Evolutionary conservation across 2,797 vertebrate genomes (phyloP).

Genomic region (Eutrigla gurnardus): DNA sequence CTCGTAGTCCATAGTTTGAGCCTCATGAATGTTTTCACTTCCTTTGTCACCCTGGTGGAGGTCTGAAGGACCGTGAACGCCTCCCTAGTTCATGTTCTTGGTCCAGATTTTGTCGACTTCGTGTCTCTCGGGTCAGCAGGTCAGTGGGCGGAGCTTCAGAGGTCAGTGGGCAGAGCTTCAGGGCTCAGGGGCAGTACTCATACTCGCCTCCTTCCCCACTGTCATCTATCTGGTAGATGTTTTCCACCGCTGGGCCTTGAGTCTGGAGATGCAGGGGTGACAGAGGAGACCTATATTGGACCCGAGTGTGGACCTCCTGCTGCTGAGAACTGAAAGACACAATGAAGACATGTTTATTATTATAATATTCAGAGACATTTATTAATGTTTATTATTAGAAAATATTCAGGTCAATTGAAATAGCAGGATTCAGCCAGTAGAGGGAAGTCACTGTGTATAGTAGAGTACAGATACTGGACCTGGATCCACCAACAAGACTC

Average conservation of each 20-base stretch:
- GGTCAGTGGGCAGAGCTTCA: conserved; percentile 20
- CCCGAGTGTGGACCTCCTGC: not conserved
- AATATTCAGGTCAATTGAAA: too few species aligned
- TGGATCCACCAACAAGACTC: too few species aligned
- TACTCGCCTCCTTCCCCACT: conserved; percentile 34
- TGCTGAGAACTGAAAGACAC: conserved; percentile 31
- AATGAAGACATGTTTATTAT: not conserved
- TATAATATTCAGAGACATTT: too few species aligned
- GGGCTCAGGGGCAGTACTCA: conserved; percentile 52
- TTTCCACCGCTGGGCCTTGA: conserved; percentile 50
- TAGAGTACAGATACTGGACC: too few species aligned
- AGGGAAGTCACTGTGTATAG: too few species aligned
- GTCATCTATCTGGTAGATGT: conserved; percentile 70
- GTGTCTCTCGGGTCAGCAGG: not conserved
- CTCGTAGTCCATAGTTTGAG: not conserved
- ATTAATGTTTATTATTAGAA: too few species aligned
- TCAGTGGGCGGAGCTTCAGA: not conserved
- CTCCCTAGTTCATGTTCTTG: not conserved
- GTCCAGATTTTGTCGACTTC: not conserved
- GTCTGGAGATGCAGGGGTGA: conserved; percentile 45
- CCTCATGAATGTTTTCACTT: not conserved
- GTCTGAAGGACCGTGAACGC: not conserved
- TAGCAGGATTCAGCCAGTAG: too few species aligned
- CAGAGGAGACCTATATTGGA: conserved; percentile 36
- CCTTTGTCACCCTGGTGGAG: not conserved